Conservation (phyloP, 2,113 vertebrate species). For the Stegostoma tigrinum region DNA sequence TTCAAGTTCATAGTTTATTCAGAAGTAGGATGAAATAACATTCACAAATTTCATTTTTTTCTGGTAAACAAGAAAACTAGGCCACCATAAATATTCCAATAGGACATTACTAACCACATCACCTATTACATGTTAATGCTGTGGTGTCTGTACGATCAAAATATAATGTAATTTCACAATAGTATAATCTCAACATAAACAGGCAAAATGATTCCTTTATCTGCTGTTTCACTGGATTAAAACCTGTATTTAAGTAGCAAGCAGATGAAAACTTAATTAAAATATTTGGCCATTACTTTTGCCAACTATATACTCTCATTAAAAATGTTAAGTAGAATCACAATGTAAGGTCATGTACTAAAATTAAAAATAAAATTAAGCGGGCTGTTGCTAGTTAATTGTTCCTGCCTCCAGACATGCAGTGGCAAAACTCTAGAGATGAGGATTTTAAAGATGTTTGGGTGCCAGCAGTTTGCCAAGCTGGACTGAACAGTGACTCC, state of each 20-base stretch:
- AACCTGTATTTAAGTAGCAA: background rate
- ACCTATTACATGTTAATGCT: background rate
- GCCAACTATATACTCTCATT: background rate
- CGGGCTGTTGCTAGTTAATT: background rate
- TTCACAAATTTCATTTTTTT: background rate
- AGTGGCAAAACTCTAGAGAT: background rate
- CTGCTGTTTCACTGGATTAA: background rate
- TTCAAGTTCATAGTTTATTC: slow-evolving; percentile 6
- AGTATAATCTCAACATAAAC: background rate
- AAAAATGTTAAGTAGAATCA: background rate
- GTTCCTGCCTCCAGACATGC: background rate
- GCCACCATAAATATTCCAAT: background rate
- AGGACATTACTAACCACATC: background rate
- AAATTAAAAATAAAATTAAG: background rate
- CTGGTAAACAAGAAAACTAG: background rate
- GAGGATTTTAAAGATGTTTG: background rate
- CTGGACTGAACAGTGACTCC: background rate
- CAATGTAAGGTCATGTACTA: background rate
- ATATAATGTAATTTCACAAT: background rate
- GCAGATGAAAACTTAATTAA: background rate
- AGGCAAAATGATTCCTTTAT: background rate
- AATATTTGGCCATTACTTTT: background rate
- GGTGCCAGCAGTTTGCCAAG: background rate
- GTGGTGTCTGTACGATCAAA: background rate
- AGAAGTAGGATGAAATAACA: slow-evolving; percentile 10